Conservation (phyloP, 1,140 invertebrate genomes). For the Euura lappo region DNA sequence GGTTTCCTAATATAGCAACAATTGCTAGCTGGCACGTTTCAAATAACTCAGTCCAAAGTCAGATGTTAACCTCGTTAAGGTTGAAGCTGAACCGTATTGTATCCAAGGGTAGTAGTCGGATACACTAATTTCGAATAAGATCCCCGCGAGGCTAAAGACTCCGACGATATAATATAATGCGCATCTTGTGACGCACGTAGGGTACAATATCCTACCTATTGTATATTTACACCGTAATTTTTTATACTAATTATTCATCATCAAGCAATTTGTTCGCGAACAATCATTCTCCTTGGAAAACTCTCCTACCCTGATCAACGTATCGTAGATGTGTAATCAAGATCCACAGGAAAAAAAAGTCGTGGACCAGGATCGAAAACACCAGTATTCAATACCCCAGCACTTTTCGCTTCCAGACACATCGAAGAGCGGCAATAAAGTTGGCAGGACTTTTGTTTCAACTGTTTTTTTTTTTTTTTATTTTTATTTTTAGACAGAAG, state of each 20-base stretch:
- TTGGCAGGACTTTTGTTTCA: slow-evolving; percentile 48
- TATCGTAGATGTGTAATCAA: background rate
- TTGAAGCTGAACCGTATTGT: background rate
- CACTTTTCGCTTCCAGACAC: background rate
- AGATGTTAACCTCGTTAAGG: background rate
- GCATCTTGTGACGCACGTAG: too few relatives aligned
- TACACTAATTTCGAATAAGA: too few relatives aligned
- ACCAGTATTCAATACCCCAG: background rate
- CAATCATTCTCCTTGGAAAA: background rate
- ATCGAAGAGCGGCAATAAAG: background rate
- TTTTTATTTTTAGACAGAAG: slow-evolving; percentile 26
- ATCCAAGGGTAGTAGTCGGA: too few relatives aligned
- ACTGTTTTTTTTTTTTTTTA: slow-evolving; percentile 26
- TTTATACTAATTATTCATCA: background rate
- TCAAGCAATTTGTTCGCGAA: background rate
- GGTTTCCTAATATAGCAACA: background rate
- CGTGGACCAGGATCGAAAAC: background rate
- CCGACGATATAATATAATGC: too few relatives aligned
- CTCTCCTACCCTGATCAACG: background rate
- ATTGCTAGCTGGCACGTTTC: background rate
- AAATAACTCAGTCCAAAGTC: background rate
- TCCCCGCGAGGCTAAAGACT: too few relatives aligned
- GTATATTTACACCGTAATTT: background rate
- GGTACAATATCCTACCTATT: too few relatives aligned
- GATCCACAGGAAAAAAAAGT: background rate